Evolutionary conservation across 2,888 invertebrate genomes (phyloP), one percentile per base, ranked within the genome.

Genomic region (Synanthedon formicaeformis): DNA sequence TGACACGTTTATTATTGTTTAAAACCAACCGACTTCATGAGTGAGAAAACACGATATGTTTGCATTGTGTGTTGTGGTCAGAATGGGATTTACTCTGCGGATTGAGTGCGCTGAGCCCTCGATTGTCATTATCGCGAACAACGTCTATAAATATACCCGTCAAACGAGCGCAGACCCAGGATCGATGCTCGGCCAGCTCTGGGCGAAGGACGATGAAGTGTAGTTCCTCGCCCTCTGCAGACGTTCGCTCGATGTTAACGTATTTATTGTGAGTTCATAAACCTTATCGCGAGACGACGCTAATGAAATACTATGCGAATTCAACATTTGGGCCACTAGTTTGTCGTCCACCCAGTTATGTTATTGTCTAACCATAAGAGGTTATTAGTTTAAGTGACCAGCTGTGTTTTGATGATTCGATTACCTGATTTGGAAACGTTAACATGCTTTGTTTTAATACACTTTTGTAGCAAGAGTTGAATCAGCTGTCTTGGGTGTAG

Each of bases 161-260:
- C 81, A 75, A 67, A 70, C 77, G 71, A 65, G 71, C 70, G 74
- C 71, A 64, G 68, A 65, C 72, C 65, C 66, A 78, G 76, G 80
- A 83, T 78, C 82, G 82, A 80, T 77, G 80, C 65, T 76, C 81
- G 80, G 71, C 66, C 64, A 75, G 73, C 68, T 77, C 80, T 78
- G 77, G 79, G 80, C 83, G 83, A 85, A 84, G 84, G 84, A 75
- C 83, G 75, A 72, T 73, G 77, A 70, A 72, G 65, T 68, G 58
- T 61, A 75, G 81, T 78, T 74, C 75, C 66, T 78, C 73, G 78
- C 78, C 71, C 79, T 66, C 72, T 69, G 54, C 34, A 45, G 13
- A 45, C 45, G 8, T n/a, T 45, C 13, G n/a, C 45, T 45, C 45
- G n/a, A 4, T 14, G 45, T 45, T 45, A 45, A 45, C 5, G 45